Evolutionary conservation across 1,140 invertebrate genomes (phyloP).

Genomic region (Penaeus chinensis): DNA sequence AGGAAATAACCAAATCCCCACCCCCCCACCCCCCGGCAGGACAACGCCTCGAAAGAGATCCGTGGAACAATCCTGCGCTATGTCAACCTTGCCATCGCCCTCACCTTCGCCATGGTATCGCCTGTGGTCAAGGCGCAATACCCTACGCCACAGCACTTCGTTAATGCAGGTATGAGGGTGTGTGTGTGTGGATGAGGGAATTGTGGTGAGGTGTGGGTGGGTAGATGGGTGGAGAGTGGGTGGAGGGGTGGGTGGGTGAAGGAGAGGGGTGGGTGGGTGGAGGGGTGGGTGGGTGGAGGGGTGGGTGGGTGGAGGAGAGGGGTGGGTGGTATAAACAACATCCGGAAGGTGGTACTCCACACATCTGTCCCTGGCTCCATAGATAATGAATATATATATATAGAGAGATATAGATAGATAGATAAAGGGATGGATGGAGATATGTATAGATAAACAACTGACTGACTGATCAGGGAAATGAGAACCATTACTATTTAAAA

Average conservation of each 20-base stretch:
- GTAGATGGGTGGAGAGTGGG: no score
- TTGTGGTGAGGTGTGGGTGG: no score
- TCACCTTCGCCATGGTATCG: conserved; percentile 46
- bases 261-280: no score
- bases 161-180: conserved; percentile 14
- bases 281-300: no score
- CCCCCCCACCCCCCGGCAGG: neutral
- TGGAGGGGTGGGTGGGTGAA: no score
- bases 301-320: no score
- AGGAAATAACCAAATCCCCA: neutral
- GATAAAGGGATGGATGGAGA: neutral
- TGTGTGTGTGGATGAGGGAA: no score
- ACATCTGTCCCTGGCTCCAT: no score
- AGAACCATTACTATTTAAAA: no score
- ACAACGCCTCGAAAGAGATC: neutral
- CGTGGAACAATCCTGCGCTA: conserved; percentile 34
- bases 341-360: no score
- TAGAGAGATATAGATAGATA: neutral
- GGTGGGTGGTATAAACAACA: no score
- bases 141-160: conserved; percentile 10
- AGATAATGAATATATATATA: no score
- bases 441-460: neutral
- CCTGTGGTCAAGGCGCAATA: conserved; percentile 26
- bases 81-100: conserved; percentile 47
- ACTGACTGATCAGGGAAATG: neutral